Base-by-base conservation (phyloP, 2,113 vertebrate species). In the Mobula hypostoma region DNA sequence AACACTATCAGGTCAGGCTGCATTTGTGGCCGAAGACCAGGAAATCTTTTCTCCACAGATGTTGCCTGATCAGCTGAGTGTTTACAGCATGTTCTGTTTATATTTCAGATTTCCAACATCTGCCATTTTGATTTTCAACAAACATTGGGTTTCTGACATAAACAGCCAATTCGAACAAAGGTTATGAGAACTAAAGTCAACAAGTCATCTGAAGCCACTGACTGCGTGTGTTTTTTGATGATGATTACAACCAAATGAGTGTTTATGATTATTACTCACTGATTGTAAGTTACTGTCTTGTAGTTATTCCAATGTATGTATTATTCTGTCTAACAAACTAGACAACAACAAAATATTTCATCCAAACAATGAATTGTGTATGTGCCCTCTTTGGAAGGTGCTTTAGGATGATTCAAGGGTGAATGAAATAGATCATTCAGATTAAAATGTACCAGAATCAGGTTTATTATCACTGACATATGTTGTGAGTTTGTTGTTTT, bases 211-310 rank as follows among this genome's bases (percentile, higher is more conserved):
- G 15, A 29, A 19, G 85, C 1, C 0, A 90, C 32, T 32, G 66
- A 90, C 85, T 8, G 15, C 32, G 29, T 19, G 48, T 48, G 83
- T 5, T 15, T 66, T 66, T 29, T 6, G 61, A n/a, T 66, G n/a
- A n/a, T 66, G 61, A 90, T 90, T 90, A 90, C n/a, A 32, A 36
- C 61, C 61, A 90, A 15, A 32, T 21, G 29, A 68, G 61, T 6
- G 61, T 68, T 63, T 90, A 24, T 36, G 58, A 87, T 61, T 90
- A 66, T 15, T 15, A 90, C 61, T 15, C 85, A 90, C 27, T 90
- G 61, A 90, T 90, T 66, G 36, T 36, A 90, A 29, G 61, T 90
- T 66, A 90, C 61, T 90, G 85, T 58, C 61, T 68, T 90, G 85
- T 90, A 90, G n/a, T 90, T 32, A 90, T 14, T 66, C 80, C 5